Evolutionary conservation across 1,140 invertebrate genomes (phyloP).

Genomic region (Cataglyphis hispanica): DNA sequence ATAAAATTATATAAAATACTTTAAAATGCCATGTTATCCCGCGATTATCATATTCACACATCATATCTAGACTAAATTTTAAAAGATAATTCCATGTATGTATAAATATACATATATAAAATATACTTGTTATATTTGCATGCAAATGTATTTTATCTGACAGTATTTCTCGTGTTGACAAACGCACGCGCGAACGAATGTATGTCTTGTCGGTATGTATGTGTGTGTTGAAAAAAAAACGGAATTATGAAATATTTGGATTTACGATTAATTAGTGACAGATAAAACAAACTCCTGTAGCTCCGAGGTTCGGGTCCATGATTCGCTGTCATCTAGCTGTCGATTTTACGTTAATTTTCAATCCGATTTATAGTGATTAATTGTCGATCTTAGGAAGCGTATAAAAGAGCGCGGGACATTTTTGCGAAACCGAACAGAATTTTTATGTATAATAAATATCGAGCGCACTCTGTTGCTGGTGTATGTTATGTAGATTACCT

Average conservation of each 20-base stretch:
- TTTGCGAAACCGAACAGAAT: conserved; percentile 23
- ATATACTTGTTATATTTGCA: background rate
- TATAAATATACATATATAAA: conserved; percentile 60
- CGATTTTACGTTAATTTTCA: conserved; percentile 28
- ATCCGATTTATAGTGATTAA: conserved; percentile 7
- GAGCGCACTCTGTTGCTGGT: conserved; percentile 59
- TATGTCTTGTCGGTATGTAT: conserved; percentile 1
- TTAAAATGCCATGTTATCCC: too few species aligned
- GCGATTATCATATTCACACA: too few species aligned
- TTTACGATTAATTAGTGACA: conserved; percentile 37
- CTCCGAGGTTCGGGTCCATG: conserved; percentile 35
- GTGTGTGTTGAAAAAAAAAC: conserved; percentile 5
- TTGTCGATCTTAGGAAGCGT: conserved; percentile 14
- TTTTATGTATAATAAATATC: conserved; percentile 54
- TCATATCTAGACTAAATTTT: background rate
- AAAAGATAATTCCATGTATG: background rate
- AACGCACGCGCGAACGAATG: conserved; percentile 14
- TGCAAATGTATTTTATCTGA: background rate
- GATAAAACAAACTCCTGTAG: conserved; percentile 28
- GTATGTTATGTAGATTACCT: conserved; percentile 79
- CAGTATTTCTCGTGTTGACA: background rate
- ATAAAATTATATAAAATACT: too few species aligned
- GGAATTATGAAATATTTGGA: conserved; percentile 62
- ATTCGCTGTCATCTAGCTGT: conserved; percentile 27
- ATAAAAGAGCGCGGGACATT: background rate